Conservation (phyloP, 2,113 vertebrate genomes). For the Triplophysa siluroides region DNA sequence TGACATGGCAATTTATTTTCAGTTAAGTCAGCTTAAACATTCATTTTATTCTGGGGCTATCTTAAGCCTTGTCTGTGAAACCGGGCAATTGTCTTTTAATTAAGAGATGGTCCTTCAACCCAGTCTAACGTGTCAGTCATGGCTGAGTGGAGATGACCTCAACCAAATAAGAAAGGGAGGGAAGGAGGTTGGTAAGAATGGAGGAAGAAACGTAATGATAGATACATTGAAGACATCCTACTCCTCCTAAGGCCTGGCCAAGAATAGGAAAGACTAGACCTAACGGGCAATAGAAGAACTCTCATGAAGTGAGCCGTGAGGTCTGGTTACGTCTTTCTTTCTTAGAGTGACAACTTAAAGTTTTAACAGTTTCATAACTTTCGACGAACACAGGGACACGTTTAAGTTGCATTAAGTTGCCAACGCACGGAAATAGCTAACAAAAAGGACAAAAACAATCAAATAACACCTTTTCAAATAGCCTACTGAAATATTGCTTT, state of each 20-base stretch:
- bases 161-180: slow-evolving; percentile 49
- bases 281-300: slow-evolving; percentile 34
- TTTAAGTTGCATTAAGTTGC: background rate
- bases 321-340: slow-evolving; percentile 46
- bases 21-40: too few species aligned
- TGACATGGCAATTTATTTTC: too few species aligned
- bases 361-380: background rate
- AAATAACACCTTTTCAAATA: background rate
- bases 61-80: too few species aligned
- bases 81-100: slow-evolving; percentile 70
- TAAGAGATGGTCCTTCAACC: slow-evolving; percentile 72
- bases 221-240: slow-evolving; percentile 42
- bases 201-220: slow-evolving; percentile 1
- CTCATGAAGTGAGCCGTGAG: slow-evolving; percentile 43
- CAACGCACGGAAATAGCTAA: background rate
- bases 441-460: background rate
- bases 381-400: background rate
- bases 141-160: slow-evolving; percentile 71
- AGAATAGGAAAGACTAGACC: slow-evolving; percentile 52
- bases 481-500: background rate
- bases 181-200: slow-evolving; percentile 11
- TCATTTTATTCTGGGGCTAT: too few species aligned
- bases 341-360: slow-evolving; percentile 17
- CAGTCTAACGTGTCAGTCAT: slow-evolving; percentile 72
- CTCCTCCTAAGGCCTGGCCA: slow-evolving; percentile 49